These are phyloP conservation scores for Rotaria sp. DNA, from an alignment of 2,888 invertebrate genomes.

Conservation along the genomic window DNA sequence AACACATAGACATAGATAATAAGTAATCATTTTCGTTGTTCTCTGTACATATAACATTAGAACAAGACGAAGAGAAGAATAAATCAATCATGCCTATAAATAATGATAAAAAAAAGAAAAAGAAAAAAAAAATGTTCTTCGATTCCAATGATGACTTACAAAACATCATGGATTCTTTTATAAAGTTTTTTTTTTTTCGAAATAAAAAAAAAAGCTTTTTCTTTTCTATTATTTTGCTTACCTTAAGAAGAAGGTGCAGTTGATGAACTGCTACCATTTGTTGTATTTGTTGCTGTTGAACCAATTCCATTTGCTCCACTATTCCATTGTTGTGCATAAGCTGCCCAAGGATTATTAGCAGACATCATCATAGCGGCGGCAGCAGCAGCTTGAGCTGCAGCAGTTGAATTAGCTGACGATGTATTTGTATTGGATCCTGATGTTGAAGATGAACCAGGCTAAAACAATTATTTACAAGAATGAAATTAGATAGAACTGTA, in stretches of 20 bases:
- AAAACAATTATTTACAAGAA: too few species aligned
- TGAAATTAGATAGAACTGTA: too few species aligned
- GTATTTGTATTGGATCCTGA: not conserved
- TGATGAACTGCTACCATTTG: not conserved
- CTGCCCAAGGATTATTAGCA: not conserved
- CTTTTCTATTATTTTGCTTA: not conserved
- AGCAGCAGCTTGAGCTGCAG: not conserved
- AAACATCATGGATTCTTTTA: not conserved
- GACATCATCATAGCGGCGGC: not conserved
- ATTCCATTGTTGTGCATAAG: constrained; percentile 35
- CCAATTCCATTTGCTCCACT: not conserved
- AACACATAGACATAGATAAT: not conserved
- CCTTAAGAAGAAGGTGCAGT: not conserved
- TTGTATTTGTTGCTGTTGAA: not conserved
- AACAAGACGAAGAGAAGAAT: not conserved
- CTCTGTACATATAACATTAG: not conserved
- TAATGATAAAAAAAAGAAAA: not conserved
- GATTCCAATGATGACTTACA: not conserved
- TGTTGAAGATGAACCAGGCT: not conserved
- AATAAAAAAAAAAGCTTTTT: not conserved
- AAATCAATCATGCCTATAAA: constrained; percentile 10
- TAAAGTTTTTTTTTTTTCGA: not conserved
- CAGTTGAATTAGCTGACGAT: not conserved
- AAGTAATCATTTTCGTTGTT: not conserved
- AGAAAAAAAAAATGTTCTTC: not conserved